A percentile compares a stretch with the other conserved stretches of the same genome.
These are phyloP conservation scores for Cyanoderma ruficeps DNA, from an alignment of 2,113 vertebrate species.

Conservation along the genomic window DNA sequence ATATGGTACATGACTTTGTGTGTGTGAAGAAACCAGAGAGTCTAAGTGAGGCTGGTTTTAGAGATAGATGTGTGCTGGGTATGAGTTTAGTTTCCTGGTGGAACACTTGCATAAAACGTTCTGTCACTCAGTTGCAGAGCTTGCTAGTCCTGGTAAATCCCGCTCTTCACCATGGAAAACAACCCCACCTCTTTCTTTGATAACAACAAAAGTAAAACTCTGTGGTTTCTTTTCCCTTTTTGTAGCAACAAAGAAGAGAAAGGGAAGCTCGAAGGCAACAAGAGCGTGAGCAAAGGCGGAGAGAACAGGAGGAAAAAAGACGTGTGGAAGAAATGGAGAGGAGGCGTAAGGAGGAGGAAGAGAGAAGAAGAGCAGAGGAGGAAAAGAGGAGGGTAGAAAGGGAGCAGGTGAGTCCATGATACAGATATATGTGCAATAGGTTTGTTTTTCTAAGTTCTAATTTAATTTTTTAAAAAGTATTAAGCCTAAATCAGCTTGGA, in stretches of 20 bases:
- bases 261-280: constrained; percentile 95
- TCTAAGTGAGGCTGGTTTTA: neutral
- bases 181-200: constrained; percentile 64
- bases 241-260: constrained; percentile 95
- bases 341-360: constrained; percentile 94
- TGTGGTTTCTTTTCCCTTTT: constrained; percentile 31
- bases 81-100: neutral
- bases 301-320: constrained; percentile 94
- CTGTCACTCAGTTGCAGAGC: constrained; percentile 49
- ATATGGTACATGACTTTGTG: neutral
- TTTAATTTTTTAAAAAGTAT: neutral
- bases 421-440: neutral
- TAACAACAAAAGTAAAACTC: constrained; percentile 47
- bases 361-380: constrained; percentile 90
- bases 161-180: constrained; percentile 4
- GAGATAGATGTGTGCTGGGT: neutral
- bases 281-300: constrained; percentile 93
- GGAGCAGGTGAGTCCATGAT: constrained; percentile 85
- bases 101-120: constrained; percentile 35
- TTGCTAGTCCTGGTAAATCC: constrained; percentile 54
- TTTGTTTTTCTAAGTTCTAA: neutral
- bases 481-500: constrained; percentile 12
- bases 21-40: neutral
- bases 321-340: constrained; percentile 92
- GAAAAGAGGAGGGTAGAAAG: constrained; percentile 94